Base-by-base conservation (phyloP, 2,888 invertebrate genomes). In the Zygothrica quintamaculata region DNA sequence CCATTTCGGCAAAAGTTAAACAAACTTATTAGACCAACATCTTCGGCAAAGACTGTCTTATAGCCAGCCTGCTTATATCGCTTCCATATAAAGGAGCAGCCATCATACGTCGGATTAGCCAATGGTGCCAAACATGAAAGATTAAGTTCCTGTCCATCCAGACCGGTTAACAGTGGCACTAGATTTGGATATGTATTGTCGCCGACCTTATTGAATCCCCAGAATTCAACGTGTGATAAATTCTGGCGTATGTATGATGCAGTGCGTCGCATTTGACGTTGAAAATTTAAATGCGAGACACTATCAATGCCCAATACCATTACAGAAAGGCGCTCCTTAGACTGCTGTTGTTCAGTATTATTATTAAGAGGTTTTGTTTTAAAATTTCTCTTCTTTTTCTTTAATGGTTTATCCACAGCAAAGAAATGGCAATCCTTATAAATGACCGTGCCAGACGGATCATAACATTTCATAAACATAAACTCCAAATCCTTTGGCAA, bases 101-200 rank as follows among this genome's bases (percentile, higher is more conserved):
- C 92, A 87, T 98, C 97, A 88, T 95, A 96, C 13, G 93, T 92
- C 0, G 92, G 91, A 39, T 91, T 90, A 0, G 91, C 87, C 18
- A 73, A 51, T 9, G 92, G 91, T 0, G 92, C 92, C 93, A 95
- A 94, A 85, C 96, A 97, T 0, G 90, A 92, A 55, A 91, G 91
- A 46, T 92, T 92, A 40, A 96, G 89, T 81, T 96, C 95, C 0
- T 92, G 91, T 22, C 93, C 93, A 36, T 92, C 93, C 37, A 94
- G 88, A 0, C 98, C 98, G 1, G 94, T 93, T 8, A 98, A 91
- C 65, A 96, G 93, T 0, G 98, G 96, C 5, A 96, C 93, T 59
- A 98, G 89, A 90, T 98, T 98, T 0, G 97, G 97, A 89, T 96
- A 98, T 0, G 98, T 98, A 90, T 98, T 98, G 90, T 98, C 98